phyloP scores from a whole-genome alignment of 2,797 vertebrate genomes.

The Netta rufina region DNA sequence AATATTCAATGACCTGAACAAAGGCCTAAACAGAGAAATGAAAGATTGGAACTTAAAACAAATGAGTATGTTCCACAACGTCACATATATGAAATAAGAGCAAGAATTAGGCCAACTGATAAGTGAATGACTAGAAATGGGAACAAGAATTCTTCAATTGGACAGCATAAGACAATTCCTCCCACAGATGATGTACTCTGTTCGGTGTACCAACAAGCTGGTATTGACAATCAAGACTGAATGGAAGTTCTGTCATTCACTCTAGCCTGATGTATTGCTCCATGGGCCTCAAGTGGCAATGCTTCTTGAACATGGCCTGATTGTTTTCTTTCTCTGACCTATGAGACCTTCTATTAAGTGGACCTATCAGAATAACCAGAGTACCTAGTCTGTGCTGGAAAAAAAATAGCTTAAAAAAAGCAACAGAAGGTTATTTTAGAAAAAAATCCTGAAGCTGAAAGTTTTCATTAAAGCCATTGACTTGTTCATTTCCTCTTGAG shows the following conservation, averaged over 20 bases:
- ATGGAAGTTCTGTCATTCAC: neutral
- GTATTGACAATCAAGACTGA: neutral
- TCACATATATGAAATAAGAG: neutral
- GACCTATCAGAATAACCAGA: neutral
- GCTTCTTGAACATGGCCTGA: neutral
- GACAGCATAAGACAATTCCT: neutral
- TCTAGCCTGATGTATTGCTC: neutral
- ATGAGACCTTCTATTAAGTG: neutral
- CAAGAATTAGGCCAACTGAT: neutral
- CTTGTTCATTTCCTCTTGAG: neutral
- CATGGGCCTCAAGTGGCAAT: neutral
- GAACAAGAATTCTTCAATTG: neutral
- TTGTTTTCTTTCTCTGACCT: neutral
- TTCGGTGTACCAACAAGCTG: neutral
- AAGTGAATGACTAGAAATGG: neutral
- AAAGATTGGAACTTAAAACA: neutral
- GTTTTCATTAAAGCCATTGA: neutral
- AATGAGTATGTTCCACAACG: neutral
- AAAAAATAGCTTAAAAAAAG: neutral
- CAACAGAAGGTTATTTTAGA: neutral
- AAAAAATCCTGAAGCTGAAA: neutral
- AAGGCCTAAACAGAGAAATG: neutral
- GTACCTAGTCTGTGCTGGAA: neutral
- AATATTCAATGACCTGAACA: neutral
- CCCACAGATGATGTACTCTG: neutral